phyloP scores from a whole-genome alignment of 1,140 invertebrate genomes.

The roundworm (Caenorhabditis elegans) region DNA sequence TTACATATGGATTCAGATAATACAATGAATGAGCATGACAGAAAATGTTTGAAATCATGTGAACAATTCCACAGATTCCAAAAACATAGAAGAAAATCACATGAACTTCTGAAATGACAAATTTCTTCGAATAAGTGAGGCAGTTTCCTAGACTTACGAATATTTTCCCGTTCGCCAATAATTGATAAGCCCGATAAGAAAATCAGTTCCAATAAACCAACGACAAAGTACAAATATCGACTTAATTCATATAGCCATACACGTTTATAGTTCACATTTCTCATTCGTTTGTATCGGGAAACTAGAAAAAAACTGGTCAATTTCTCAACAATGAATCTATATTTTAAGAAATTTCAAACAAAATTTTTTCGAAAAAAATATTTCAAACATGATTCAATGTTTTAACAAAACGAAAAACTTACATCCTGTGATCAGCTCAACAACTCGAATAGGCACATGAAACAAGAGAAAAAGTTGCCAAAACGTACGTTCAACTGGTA shows the following conservation, averaged over 20 bases:
- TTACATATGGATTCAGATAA: constrained; percentile 52
- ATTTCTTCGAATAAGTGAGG: neutral
- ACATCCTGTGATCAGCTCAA: constrained; percentile 51
- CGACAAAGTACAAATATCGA: constrained; percentile 44
- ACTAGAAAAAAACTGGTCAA: constrained; percentile 12
- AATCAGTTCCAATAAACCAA: constrained; percentile 42
- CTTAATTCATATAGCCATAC: constrained; percentile 45
- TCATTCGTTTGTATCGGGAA: constrained; percentile 48
- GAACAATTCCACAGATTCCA: constrained; percentile 49
- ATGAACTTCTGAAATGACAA: constrained; percentile 45
- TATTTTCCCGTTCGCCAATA: constrained; percentile 51
- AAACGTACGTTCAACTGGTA: constrained; percentile 50
- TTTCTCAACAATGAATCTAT: neutral
- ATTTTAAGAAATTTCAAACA: neutral
- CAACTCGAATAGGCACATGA: constrained; percentile 50
- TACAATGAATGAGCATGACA: constrained; percentile 52
- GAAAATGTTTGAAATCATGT: constrained; percentile 50
- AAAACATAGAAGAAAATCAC: constrained; percentile 53
- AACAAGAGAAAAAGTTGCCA: constrained; percentile 52
- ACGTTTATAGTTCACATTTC: constrained; percentile 47
- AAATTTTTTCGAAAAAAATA: too few relatives aligned
- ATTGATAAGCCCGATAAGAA: constrained; percentile 49
- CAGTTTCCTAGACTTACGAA: constrained; percentile 25
- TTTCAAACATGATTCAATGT: too few relatives aligned
- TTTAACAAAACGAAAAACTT: constrained; percentile 31